Evolutionary conservation across 1,140 invertebrate genomes (phyloP).

Genomic region (Apis laboriosa): DNA sequence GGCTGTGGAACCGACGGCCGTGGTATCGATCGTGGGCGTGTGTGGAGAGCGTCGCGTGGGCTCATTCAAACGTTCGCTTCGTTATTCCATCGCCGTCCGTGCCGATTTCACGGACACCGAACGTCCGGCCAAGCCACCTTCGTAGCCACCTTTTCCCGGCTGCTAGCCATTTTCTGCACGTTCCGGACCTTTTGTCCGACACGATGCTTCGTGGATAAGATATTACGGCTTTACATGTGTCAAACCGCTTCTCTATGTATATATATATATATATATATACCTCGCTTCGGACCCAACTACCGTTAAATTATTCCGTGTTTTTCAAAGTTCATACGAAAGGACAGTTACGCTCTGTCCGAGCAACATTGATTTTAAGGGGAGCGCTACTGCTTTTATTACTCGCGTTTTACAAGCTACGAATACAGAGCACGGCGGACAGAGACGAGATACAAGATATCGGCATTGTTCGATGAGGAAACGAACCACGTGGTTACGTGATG

Average conservation of each 20-base stretch:
- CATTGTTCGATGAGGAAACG: neutral
- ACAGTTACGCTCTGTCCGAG: neutral
- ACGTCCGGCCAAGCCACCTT: constrained; percentile 12
- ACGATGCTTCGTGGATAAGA: constrained; percentile 38
- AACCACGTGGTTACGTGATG: too few relatives aligned
- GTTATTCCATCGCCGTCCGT: constrained; percentile 57
- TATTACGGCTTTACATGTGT: constrained; percentile 31
- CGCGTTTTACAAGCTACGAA: too few relatives aligned
- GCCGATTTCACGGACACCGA: constrained; percentile 31
- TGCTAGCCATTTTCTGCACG: constrained; percentile 39
- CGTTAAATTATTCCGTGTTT: constrained; percentile 13
- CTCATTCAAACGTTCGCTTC: constrained; percentile 66
- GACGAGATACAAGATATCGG: neutral
- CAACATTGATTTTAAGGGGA: neutral
- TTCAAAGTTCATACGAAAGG: neutral
- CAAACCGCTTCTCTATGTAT: neutral
- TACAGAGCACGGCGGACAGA: too few relatives aligned
- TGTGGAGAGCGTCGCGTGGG: constrained; percentile 56
- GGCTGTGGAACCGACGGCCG: neutral
- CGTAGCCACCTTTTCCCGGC: constrained; percentile 23
- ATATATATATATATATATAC: neutral
- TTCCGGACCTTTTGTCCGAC: constrained; percentile 29
- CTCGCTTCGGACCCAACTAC: constrained; percentile 8
- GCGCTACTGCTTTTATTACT: too few relatives aligned
- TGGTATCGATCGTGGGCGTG: constrained; percentile 46